Evolutionary conservation across 2,888 invertebrate genomes (phyloP).

Genomic region (Antitype chi): DNA sequence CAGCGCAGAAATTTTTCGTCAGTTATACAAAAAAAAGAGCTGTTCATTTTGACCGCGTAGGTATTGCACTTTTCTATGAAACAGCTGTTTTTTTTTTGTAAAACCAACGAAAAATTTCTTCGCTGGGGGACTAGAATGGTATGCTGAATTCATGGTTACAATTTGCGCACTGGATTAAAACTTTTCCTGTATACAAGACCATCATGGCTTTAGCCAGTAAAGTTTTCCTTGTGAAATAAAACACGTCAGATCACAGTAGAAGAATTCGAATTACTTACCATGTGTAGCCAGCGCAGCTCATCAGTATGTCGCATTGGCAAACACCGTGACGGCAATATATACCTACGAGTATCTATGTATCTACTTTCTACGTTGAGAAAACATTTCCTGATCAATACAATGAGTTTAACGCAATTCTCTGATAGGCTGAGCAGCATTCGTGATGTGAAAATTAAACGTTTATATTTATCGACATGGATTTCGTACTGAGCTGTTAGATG

Average conservation of each 20-base stretch:
- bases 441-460: background rate
- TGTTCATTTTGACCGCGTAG: no score
- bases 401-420: conserved; percentile 18
- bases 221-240: conserved; percentile 24
- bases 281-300: conserved; percentile 44
- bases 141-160: no score
- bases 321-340: conserved; percentile 52
- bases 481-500: background rate
- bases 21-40: no score
- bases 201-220: background rate
- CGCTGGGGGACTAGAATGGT: no score
- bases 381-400: conserved; percentile 54
- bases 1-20: no score
- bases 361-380: conserved; percentile 60
- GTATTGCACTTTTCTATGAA: no score
- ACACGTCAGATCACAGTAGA: conserved; percentile 15
- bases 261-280: conserved; percentile 64
- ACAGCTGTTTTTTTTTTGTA: no score
- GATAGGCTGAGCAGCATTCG: background rate
- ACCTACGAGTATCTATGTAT: conserved; percentile 25
- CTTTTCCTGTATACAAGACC: background rate
- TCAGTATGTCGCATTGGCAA: conserved; percentile 50
- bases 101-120: no score
- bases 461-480: background rate
- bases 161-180: no score